Evolutionary conservation across 2,888 invertebrate species (phyloP).

Genomic region (Cephalotes varians): DNA sequence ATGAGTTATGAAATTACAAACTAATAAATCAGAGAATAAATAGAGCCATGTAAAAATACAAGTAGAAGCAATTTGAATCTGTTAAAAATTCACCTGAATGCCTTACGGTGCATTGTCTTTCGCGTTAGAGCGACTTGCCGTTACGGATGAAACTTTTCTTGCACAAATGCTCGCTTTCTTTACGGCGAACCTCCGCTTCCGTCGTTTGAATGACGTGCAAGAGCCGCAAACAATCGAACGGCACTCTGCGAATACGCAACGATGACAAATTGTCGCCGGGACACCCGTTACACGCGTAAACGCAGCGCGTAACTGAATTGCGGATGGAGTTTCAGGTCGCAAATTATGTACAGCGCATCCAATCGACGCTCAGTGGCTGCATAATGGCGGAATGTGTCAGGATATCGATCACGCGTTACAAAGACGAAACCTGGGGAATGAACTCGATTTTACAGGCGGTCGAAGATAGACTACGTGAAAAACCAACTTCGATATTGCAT

Average conservation of each 20-base stretch:
- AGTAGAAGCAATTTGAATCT: neutral
- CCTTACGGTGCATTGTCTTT: neutral
- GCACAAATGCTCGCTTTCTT: conserved; percentile 18
- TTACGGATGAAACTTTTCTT: conserved; percentile 20
- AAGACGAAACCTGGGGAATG: conserved; percentile 33
- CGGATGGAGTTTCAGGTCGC: conserved; percentile 48
- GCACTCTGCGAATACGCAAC: neutral
- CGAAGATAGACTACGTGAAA: neutral
- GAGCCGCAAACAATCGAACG: conserved; percentile 22
- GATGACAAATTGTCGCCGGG: conserved; percentile 40
- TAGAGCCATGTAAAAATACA: neutral
- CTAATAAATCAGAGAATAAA: neutral
- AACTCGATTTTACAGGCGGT: conserved; percentile 4
- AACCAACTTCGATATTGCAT: neutral
- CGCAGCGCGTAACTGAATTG: conserved; percentile 32
- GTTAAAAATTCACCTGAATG: neutral
- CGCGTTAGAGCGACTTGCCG: conserved; percentile 10
- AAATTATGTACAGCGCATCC: conserved; percentile 53
- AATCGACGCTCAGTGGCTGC: conserved; percentile 47
- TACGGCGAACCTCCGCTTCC: conserved; percentile 4
- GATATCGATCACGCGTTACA: conserved; percentile 52
- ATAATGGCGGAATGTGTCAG: conserved; percentile 52
- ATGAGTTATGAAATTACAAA: neutral
- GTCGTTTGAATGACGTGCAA: conserved; percentile 33
- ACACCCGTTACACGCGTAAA: conserved; percentile 47